Percentiles rank a stretch among this genome's conserved stretches.
phyloP scores from a whole-genome alignment of 2,888 invertebrate genomes.

The Caenorhabditis doughertyi region DNA sequence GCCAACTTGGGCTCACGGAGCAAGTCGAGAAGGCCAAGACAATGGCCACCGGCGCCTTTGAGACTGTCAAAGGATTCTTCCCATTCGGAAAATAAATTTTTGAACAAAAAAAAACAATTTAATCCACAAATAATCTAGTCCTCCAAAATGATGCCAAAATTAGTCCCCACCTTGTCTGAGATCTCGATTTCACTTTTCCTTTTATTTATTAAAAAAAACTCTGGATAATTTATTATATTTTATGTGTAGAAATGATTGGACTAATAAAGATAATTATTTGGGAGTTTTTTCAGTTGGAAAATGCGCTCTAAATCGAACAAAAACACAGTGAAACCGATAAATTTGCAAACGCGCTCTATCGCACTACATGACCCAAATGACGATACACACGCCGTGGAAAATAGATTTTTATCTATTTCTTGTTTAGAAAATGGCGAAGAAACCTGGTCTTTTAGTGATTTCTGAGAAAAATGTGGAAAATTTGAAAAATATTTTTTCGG shows the following conservation, averaged over 20 bases:
- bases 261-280: constrained; percentile 4
- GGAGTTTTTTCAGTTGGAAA: background rate
- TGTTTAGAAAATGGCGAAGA: background rate
- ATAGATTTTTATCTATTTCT: background rate
- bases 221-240: constrained; percentile 11
- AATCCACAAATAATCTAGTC: background rate
- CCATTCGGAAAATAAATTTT: constrained; percentile 80
- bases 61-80: constrained; percentile 81
- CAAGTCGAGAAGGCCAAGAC: constrained; percentile 83
- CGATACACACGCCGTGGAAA: background rate
- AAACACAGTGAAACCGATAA: background rate
- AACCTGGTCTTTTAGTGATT: constrained; percentile 12
- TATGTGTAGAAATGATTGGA: constrained; percentile 2
- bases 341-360: constrained; percentile 13
- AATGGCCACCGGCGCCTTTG: constrained; percentile 81
- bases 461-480: constrained; percentile 9
- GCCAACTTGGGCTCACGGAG: constrained; percentile 82
- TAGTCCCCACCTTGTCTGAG: constrained; percentile 37
- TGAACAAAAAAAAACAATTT: background rate
- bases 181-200: constrained; percentile 41
- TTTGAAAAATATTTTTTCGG: background rate
- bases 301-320: background rate
- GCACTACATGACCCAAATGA: background rate
- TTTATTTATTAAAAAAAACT: background rate
- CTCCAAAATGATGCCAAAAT: constrained; percentile 24